phyloP scores from a whole-genome alignment of 1,140 invertebrate species.

The Tetraneura akinire region DNA sequence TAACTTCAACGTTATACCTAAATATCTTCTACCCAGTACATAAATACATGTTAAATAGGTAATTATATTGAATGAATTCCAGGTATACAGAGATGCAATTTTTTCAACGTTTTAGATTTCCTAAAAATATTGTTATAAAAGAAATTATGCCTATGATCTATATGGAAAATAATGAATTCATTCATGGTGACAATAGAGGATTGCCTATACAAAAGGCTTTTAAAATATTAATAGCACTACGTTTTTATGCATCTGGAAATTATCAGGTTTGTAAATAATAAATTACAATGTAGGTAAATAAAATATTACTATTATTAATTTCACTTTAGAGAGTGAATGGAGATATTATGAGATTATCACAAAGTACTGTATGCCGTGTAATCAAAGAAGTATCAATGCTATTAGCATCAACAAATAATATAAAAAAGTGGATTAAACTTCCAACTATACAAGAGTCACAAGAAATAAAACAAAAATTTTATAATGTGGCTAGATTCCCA shows the following conservation, averaged over 20 bases:
- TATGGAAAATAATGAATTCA: too few relatives aligned
- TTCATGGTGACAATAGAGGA: too few relatives aligned
- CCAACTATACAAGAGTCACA: neutral
- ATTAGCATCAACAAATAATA: neutral
- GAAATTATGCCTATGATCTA: too few relatives aligned
- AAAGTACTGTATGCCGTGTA: neutral
- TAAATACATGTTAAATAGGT: too few relatives aligned
- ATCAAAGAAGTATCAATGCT: neutral
- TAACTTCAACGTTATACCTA: neutral
- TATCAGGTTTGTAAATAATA: neutral
- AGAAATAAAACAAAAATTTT: neutral
- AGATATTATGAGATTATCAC: neutral
- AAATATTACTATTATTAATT: neutral
- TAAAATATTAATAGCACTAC: neutral
- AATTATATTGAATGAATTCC: too few relatives aligned
- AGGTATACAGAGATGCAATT: too few relatives aligned
- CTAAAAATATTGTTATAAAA: too few relatives aligned
- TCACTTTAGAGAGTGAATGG: neutral
- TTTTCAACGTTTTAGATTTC: too few relatives aligned
- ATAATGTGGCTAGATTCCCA: neutral
- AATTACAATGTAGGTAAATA: neutral
- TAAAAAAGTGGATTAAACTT: constrained; percentile 12
- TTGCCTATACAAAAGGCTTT: too few relatives aligned
- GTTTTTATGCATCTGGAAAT: constrained; percentile 1
- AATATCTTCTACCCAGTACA: neutral